Evolutionary conservation across 2,797 vertebrate species (phyloP).

Genomic region (Lutra lutra): DNA sequence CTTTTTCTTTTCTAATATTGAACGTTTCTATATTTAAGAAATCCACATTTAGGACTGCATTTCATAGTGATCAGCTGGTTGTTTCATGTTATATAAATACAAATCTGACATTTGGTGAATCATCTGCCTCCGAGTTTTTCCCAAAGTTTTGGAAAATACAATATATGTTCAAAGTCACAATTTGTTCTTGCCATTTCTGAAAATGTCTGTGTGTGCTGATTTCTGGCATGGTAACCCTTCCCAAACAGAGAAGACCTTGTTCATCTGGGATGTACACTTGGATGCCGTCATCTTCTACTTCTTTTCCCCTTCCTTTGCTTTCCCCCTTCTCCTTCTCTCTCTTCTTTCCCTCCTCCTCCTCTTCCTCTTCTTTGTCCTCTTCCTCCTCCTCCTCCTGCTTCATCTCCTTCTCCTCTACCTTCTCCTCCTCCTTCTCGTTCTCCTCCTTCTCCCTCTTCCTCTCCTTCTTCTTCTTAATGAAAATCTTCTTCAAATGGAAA

Average conservation of each 20-base stretch:
- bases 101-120: conserved; percentile 19
- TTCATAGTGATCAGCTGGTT: neutral
- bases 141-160: neutral
- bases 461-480: neutral
- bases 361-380: neutral
- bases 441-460: neutral
- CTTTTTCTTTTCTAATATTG: conserved; percentile 5
- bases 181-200: conserved; percentile 35
- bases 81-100: neutral
- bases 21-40: conserved; percentile 54
- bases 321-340: neutral
- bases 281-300: neutral
- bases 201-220: conserved; percentile 18
- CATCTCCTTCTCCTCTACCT: neutral
- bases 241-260: neutral
- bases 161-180: conserved; percentile 27
- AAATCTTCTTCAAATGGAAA: conserved; percentile 14
- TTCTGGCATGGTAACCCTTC: neutral
- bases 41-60: neutral
- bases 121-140: neutral
- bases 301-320: neutral
- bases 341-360: neutral
- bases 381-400: neutral
- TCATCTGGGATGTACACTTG: neutral
- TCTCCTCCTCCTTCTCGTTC: fast-evolving